phyloP scores from a whole-genome alignment of 1,140 invertebrate species.

The Vanessa atalanta region DNA sequence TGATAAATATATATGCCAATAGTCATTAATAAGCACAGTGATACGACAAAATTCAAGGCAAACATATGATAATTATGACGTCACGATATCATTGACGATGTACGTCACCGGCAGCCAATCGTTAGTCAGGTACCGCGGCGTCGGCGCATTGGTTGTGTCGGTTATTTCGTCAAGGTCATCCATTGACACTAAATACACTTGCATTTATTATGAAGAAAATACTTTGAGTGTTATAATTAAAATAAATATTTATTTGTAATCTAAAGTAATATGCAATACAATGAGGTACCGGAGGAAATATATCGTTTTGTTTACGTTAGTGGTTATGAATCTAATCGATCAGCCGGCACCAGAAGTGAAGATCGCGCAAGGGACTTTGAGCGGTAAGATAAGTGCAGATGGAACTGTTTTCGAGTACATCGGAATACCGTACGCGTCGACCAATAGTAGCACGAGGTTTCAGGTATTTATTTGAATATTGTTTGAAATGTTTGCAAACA shows the following conservation, averaged over 20 bases:
- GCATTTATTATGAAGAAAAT: background rate
- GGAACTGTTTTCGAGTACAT: constrained; percentile 67
- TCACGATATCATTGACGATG: background rate
- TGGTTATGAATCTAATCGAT: constrained; percentile 56
- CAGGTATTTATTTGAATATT: constrained; percentile 46
- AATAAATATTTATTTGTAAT: background rate
- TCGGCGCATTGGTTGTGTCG: background rate
- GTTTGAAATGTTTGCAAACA: background rate
- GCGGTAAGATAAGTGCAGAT: constrained; percentile 62
- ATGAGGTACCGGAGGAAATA: constrained; percentile 36
- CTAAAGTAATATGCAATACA: background rate
- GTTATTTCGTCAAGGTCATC: background rate
- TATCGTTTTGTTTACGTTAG: constrained; percentile 52
- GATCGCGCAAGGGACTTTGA: constrained; percentile 56
- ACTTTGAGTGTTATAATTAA: background rate
- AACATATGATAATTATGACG: background rate
- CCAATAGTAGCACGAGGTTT: constrained; percentile 55
- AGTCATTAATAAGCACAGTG: background rate
- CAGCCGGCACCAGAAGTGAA: constrained; percentile 54
- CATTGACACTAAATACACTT: background rate
- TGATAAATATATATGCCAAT: no score
- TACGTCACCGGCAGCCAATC: background rate
- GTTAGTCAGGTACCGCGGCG: background rate
- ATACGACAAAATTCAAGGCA: background rate
- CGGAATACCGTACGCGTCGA: constrained; percentile 69